Evolutionary conservation across 2,113 vertebrate genomes (phyloP), one percentile per base, ranked within the genome.

Genomic region (Eonycteris spelaea): DNA sequence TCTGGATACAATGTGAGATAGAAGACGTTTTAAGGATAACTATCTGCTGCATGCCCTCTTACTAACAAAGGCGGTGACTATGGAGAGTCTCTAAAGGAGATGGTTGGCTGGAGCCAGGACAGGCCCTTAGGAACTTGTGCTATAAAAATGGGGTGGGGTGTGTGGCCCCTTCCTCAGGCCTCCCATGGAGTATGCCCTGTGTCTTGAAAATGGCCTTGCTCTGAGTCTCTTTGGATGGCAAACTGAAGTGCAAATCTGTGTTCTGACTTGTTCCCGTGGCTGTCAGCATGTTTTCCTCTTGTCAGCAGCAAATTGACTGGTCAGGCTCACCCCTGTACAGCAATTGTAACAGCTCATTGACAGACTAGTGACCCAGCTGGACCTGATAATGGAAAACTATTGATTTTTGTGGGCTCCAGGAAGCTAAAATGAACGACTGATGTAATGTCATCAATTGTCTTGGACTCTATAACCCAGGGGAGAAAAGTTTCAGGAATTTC

Each of bases 341-440:
- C 97, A 97, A 98, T 98, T 99, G 98, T 99, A 99, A 99, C 99
- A 98, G 99, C 99, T 99, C 99, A 99, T 99, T 99, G 99, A 99
- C 99, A 99, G 98, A 98, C 99, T 98, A 99, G 99, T 99, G 99
- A 99, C 99, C 99, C 99, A 98, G 99, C 99, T 98, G 98, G 98
- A 99, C 99, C 99, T 98, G 98, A 99, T 99, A 99, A 99, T 99
- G 99, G 99, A 99, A 99, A 99, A 99, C 98, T 99, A 99, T 99
- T 99, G 99, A 99, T 99, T 99, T 99, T 99, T 97, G 97, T 98
- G 98, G 98, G 98, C 98, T 99, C 98, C 95, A 98, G 98, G 98
- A 98, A 98, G 99, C 98, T 98, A 98, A 98, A 99, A 99, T 98
- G 98, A 99, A 98, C 96, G 98, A 98, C 98, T 97, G 53, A 97